Evolutionary conservation across 2,797 vertebrate species (phyloP).

Genomic region (Synaphobranchus kaupii): DNA sequence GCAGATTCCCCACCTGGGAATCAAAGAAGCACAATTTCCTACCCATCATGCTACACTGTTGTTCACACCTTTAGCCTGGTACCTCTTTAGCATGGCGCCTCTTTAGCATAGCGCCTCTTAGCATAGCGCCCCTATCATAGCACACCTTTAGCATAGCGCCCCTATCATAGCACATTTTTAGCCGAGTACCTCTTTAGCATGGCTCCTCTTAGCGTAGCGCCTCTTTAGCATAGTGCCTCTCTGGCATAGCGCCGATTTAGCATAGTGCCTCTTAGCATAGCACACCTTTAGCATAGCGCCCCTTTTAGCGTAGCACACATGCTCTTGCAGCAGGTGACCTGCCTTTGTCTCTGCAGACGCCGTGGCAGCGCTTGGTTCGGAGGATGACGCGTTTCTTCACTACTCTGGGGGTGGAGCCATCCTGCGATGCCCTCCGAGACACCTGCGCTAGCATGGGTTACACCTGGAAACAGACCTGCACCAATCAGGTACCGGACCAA

Average conservation of each 20-base stretch:
- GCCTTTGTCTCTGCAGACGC: slow-evolving; percentile 67
- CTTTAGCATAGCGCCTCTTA: no score
- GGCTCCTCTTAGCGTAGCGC: neutral
- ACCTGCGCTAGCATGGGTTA: slow-evolving; percentile 83
- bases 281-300: neutral
- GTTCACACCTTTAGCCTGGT: neutral
- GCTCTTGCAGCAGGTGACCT: neutral
- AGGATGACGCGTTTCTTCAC: slow-evolving; percentile 95
- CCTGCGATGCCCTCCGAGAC: slow-evolving; percentile 79
- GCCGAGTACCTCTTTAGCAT: neutral
- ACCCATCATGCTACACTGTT: no score
- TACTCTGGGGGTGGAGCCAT: slow-evolving; percentile 78
- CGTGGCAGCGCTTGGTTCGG: slow-evolving; percentile 89
- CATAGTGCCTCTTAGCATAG: no score
- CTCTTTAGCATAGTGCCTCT: no score
- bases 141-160: neutral
- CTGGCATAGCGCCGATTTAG: no score
- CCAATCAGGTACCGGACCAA: slow-evolving; percentile 80
- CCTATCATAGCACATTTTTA: neutral
- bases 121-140: neutral
- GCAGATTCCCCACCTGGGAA: no score
- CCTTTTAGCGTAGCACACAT: neutral
- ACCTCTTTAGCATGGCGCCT: neutral
- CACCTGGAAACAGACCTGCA: slow-evolving; percentile 86
- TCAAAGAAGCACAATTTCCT: no score